These are phyloP conservation scores for Epizoanthus ramosus DNA, from an alignment of 92 coral and sea anemone species.

Conservation along the genomic window DNA sequence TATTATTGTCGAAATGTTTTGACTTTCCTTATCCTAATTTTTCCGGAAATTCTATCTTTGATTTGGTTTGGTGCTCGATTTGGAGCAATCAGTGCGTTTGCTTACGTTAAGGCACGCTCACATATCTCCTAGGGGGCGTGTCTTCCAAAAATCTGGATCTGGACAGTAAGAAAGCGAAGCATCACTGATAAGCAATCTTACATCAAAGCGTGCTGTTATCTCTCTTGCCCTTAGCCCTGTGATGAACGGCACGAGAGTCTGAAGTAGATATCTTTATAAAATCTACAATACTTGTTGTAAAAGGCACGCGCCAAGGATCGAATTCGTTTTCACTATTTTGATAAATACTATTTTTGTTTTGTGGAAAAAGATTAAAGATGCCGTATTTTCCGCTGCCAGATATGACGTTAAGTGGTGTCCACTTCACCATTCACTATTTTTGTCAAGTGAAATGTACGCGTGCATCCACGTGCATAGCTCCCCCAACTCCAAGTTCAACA, in stretches of 20 bases:
- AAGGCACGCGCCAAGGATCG: slow-evolving; percentile 17
- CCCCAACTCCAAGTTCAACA: too few species aligned
- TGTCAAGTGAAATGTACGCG: neutral
- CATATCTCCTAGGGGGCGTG: neutral
- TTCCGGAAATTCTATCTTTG: slow-evolving; percentile 18
- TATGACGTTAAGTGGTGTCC: neutral
- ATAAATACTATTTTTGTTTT: slow-evolving; percentile 11
- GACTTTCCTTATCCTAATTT: slow-evolving; percentile 19
- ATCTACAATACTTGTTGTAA: neutral
- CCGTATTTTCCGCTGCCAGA: neutral
- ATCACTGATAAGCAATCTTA: neutral
- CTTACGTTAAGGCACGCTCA: slow-evolving; percentile 8
- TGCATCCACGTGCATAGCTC: neutral
- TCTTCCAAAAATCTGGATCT: neutral
- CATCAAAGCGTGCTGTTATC: slow-evolving; percentile 2
- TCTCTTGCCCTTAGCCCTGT: neutral
- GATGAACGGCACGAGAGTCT: neutral
- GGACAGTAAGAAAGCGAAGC: neutral
- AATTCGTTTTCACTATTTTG: neutral
- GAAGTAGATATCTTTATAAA: neutral
- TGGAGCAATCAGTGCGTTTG: slow-evolving; percentile 17
- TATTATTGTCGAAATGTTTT: slow-evolving; percentile 8
- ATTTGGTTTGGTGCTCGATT: neutral
- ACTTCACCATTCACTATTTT: neutral
- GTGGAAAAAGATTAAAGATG: neutral